Evolutionary conservation across 2,113 vertebrate species (phyloP).

Genomic region (Henicopernis longicauda): DNA sequence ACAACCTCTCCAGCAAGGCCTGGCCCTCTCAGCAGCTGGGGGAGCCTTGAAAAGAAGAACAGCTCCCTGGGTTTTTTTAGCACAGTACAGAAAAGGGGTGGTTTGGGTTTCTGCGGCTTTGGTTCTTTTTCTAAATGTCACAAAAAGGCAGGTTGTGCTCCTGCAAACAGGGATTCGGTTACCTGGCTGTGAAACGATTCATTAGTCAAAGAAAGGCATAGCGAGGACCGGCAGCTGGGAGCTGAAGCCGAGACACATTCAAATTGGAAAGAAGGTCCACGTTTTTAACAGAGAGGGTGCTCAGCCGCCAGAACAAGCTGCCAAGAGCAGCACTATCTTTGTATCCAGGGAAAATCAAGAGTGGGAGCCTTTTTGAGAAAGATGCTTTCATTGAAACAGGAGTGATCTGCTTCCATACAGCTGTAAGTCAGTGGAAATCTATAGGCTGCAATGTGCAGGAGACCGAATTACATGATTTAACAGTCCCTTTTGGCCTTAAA

Average conservation of each 20-base stretch:
- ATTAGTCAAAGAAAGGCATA: not conserved
- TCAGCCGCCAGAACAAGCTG: not conserved
- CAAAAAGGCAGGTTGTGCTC: not conserved
- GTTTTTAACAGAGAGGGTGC: not conserved
- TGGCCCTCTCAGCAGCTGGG: not conserved
- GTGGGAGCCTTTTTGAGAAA: not conserved
- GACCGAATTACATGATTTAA: not conserved
- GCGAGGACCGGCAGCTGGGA: not conserved
- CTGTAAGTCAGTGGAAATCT: not conserved
- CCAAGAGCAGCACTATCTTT: not conserved
- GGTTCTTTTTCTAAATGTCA: not conserved
- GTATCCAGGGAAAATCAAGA: not conserved
- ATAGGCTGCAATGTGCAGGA: not conserved
- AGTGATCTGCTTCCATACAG: not conserved
- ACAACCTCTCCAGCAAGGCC: not conserved
- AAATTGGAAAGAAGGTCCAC: not conserved
- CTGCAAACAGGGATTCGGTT: not conserved
- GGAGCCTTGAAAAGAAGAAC: not conserved
- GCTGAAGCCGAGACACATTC: not conserved
- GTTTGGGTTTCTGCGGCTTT: not conserved
- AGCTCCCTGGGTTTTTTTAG: not conserved
- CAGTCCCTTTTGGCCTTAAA: not conserved
- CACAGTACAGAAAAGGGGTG: not conserved
- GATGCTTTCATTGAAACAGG: not conserved
- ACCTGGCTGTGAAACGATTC: not conserved